Evolutionary conservation across 2,113 vertebrate genomes (phyloP).

Genomic region (Chaetodon trifascialis): DNA sequence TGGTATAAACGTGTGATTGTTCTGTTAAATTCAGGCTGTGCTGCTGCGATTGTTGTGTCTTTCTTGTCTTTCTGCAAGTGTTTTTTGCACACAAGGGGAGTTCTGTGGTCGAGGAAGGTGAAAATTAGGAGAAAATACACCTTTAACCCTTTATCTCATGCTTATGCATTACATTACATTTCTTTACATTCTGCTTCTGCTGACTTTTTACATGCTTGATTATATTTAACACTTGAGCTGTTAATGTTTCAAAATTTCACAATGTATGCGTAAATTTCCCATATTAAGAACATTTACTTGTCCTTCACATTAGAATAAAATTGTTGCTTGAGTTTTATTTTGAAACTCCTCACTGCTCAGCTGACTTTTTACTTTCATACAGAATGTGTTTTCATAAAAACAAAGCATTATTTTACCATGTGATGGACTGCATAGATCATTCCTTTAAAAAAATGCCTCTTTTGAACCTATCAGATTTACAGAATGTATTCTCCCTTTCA

Average conservation of each 20-base stretch:
- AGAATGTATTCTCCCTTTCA: background rate
- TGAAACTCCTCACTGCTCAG: background rate
- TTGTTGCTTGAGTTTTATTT: constrained; percentile 1
- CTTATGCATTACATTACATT: background rate
- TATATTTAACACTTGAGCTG: background rate
- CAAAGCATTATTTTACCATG: background rate
- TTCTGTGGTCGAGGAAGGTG: background rate
- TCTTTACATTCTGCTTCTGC: background rate
- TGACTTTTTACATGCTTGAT: background rate
- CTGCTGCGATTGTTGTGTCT: too few relatives aligned
- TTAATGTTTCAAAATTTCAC: background rate
- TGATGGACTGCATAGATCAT: background rate
- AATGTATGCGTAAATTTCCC: background rate
- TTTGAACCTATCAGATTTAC: background rate
- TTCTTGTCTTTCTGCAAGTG: too few relatives aligned
- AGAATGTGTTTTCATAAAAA: background rate
- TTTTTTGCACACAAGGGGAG: too few relatives aligned
- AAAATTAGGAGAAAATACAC: background rate
- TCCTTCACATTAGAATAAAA: background rate
- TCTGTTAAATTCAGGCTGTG: too few relatives aligned
- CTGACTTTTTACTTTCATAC: background rate
- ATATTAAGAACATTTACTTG: background rate
- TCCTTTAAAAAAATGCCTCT: background rate
- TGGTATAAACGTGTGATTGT: constrained; percentile 6
- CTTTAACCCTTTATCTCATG: background rate